A percentile compares a stretch with the other conserved stretches of the same genome.
These are phyloP conservation scores for Hipparchia semele DNA, from an alignment of 2,888 invertebrate genomes.

Conservation along the genomic window DNA sequence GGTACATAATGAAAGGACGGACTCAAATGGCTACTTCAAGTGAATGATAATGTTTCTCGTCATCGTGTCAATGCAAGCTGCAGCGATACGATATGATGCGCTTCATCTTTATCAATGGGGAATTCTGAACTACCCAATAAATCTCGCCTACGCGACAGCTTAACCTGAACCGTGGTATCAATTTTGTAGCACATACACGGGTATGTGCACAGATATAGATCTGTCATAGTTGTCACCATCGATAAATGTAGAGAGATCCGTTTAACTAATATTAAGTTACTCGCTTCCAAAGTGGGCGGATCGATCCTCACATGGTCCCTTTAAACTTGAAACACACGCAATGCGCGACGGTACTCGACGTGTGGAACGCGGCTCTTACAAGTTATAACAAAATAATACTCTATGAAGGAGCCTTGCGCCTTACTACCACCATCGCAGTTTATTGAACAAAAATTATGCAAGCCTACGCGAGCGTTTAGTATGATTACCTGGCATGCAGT, in stretches of 20 bases:
- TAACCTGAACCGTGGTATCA: not conserved
- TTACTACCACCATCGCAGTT: too few relatives aligned
- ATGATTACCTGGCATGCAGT: too few relatives aligned
- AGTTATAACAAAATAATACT: too few relatives aligned
- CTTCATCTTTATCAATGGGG: not conserved
- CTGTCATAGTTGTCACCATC: constrained; percentile 1
- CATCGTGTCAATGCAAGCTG: constrained; percentile 1
- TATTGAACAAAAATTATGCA: too few relatives aligned
- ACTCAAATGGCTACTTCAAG: not conserved
- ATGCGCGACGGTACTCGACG: too few relatives aligned
- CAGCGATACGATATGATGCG: not conserved
- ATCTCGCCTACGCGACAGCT: not conserved
- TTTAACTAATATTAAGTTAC: not conserved
- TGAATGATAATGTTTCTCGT: not conserved
- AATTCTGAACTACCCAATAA: not conserved
- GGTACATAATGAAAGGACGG: not conserved
- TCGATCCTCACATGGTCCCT: not conserved
- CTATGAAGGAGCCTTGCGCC: too few relatives aligned
- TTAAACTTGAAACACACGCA: not conserved
- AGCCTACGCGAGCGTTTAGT: too few relatives aligned
- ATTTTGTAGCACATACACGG: not conserved
- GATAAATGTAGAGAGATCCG: constrained; percentile 3
- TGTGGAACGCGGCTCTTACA: too few relatives aligned
- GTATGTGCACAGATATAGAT: not conserved
- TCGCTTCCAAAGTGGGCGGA: not conserved